These are phyloP conservation scores for Grapholita molesta DNA, from an alignment of 1,140 invertebrate species.

Conservation along the genomic window DNA sequence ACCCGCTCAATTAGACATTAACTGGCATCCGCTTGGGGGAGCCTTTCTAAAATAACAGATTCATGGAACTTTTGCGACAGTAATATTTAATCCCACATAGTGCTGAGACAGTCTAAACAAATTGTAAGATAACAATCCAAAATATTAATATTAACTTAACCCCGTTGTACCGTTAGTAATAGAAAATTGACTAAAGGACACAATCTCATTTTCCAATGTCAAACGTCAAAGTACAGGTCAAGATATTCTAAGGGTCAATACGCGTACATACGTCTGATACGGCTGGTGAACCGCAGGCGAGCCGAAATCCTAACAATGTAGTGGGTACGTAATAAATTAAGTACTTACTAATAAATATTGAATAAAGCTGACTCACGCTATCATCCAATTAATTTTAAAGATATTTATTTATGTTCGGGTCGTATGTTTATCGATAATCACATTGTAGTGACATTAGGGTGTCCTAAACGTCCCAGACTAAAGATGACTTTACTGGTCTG, in stretches of 20 bases:
- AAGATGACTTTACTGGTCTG: not conserved
- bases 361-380: not conserved
- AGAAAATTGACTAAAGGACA: not conserved
- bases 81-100: too few species aligned
- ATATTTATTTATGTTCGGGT: not conserved
- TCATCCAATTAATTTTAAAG: not conserved
- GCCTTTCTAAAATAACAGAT: too few species aligned
- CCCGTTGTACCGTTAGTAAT: not conserved
- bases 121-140: too few species aligned
- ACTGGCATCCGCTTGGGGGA: too few species aligned
- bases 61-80: too few species aligned
- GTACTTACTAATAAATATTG: not conserved
- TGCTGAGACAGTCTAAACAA: too few species aligned
- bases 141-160: not conserved
- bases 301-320: not conserved
- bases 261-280: not conserved
- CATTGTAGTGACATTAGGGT: not conserved
- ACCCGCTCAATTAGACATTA: too few species aligned
- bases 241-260: not conserved
- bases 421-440: not conserved
- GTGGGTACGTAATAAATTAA: not conserved
- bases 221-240: not conserved
- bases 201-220: not conserved
- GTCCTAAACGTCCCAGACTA: constrained; percentile 3
- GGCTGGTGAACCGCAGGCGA: not conserved